Evolutionary conservation across 2,797 vertebrate genomes (phyloP), one percentile per base, ranked within the genome.

Genomic region (Cheracebus regulus): DNA sequence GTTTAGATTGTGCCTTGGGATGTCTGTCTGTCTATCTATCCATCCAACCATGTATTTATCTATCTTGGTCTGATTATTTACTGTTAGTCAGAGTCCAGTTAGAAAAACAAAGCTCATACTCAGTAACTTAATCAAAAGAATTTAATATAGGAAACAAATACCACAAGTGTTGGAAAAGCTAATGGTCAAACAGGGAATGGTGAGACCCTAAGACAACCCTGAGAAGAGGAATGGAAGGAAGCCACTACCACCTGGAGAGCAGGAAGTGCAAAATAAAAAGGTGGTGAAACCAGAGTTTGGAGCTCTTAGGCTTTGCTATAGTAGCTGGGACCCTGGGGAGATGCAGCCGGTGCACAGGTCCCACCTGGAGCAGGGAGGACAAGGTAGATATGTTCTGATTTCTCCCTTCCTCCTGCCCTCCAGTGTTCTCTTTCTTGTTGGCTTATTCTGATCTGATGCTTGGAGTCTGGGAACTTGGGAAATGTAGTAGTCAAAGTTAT

Each of bases 91-190:
- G 46, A 19, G 17, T 90, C 72, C 41, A 64, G 1, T 44, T 5
- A 80, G 17, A 76, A 75, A 70, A 90, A 70, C 26, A 70, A 82
- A 88, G 55, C 14, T 12, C 20, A 41, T 20, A n/a, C 5, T 14
- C 89, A 70, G 20, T 52, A 55, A 67, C 44, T 80, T 84, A 41
- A 70, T 90, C 41, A 52, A 83, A 81, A 83, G 1, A 46, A 82
- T 92, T 92, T 93, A 87, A 39, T 90, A 82, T 15, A 79, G 80
- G 76, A 90, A 92, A 78, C 15, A 70, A 44, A 79, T 83, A 39
- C n/a, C 26, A 88, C 12, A 79, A 39, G 3, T 52, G 4, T 48
- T 93, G 24, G 50, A 81, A 76, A 48, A 48, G 26, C 81, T 95
- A 28, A 46, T 36, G 80, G 28, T 55, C 4, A 36, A n/a, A 44